Percentiles rank a stretch among this genome's conserved stretches.
Evolutionary conservation across 2,797 vertebrate genomes (phyloP).

Genomic region (Leptodactylus fallax): DNA sequence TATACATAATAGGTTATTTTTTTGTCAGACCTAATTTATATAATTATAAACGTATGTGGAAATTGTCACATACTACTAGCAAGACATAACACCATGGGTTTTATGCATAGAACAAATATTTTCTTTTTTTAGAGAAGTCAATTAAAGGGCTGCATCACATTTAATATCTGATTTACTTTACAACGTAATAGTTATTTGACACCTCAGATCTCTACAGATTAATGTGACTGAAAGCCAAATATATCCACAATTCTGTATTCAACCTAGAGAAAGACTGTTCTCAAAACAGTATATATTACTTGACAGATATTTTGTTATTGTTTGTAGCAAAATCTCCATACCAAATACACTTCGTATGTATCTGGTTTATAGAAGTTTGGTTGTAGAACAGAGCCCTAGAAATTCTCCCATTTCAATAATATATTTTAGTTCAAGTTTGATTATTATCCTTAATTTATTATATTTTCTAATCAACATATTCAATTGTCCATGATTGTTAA

Average conservation of each 20-base stretch:
- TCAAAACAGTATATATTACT: too few species aligned
- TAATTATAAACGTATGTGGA: too few species aligned
- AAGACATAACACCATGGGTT: background rate
- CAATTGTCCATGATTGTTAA: constrained; percentile 72
- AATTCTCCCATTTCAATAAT: background rate
- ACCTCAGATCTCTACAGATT: background rate
- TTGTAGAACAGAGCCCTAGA: background rate
- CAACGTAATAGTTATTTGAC: background rate
- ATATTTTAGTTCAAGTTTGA: constrained; percentile 35
- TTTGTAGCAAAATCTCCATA: background rate
- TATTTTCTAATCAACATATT: constrained; percentile 66
- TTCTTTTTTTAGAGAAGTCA: background rate
- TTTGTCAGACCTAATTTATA: background rate
- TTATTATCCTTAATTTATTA: constrained; percentile 13
- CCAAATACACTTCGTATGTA: background rate
- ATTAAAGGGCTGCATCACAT: background rate
- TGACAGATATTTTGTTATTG: background rate
- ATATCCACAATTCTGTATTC: background rate
- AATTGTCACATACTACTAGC: too few species aligned
- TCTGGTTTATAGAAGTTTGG: background rate
- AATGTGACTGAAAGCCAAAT: background rate
- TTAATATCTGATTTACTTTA: background rate
- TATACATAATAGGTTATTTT: background rate
- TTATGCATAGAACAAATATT: background rate
- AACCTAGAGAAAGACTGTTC: background rate